Base-by-base conservation (phyloP, 2,888 invertebrate genomes). In the Amphipoea oculea region DNA sequence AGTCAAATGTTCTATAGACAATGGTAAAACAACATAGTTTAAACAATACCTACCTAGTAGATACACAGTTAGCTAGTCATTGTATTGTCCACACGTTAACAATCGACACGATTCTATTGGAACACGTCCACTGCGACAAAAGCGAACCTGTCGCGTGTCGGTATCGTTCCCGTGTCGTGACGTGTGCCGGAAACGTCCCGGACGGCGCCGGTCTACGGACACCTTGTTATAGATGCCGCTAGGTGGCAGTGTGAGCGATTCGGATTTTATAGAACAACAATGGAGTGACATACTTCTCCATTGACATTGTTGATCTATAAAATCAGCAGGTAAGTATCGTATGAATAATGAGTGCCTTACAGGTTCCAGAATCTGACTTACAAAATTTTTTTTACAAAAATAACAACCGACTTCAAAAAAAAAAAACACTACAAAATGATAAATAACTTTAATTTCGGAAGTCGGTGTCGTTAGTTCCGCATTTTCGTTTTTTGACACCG, bases 111-210 rank as follows among this genome's bases (percentile, higher is more conserved):
- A 82, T 79, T 74, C 42, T 14, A 36, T 67, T 60, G n/a, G n/a
- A 68, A 82, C 86, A 76, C 66, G 76, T 82, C 23, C 36, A 51
- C 36, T 63, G 68, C 62, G 81, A 81, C 79, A 84, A 81, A 84
- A 82, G 80, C 76, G n/a, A 45, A 12, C 67, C 12, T 67, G 81
- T 81, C 75, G 72, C 81, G 72, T 88, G 87, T 79, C 76, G 51
- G 77, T 63, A 73, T 54, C 81, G 84, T 73, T 60, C 60, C 36
- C 77, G 85, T 76, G 83, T 88, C 88, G 88, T 88, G 90, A 76
- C 86, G 81, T 89, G 88, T 86, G 90, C 87, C 90, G 90, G 90
- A 90, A 88, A 72, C 65, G 81, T 82, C 82, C 60, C 79, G 83
- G 78, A 54, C 79, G 90, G 80, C 86, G 88, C 88, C 88, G 88